A percentile compares a stretch with the other conserved stretches of the same genome.
Evolutionary conservation across 2,113 vertebrate genomes (phyloP).

Genomic region (Limanda limanda): DNA sequence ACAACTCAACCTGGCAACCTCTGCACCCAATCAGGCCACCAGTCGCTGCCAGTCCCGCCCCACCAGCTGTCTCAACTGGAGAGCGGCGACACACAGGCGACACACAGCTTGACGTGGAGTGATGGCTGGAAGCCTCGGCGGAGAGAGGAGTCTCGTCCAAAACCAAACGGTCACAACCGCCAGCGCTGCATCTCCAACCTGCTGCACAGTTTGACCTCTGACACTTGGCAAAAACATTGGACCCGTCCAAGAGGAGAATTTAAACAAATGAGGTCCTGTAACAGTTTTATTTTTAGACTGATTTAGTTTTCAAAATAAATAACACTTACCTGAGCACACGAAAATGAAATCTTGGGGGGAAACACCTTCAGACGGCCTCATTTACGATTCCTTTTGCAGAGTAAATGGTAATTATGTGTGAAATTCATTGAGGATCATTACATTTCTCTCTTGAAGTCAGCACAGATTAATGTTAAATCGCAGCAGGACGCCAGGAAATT

Average conservation of each 20-base stretch:
- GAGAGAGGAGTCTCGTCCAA: slow-evolving; percentile 11
- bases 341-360: not conserved
- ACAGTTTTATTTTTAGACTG: not conserved
- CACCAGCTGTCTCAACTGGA: slow-evolving; percentile 13
- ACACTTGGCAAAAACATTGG: not conserved
- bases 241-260: not conserved
- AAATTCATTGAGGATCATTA: not conserved
- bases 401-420: not conserved
- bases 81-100: slow-evolving; percentile 6
- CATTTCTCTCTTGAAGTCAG: not conserved
- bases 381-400: not conserved
- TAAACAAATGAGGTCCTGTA: not conserved
- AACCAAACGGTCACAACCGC: too few species aligned
- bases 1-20: slow-evolving; percentile 27
- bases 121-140: slow-evolving; percentile 6
- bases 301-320: not conserved
- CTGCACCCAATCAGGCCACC: slow-evolving; percentile 14
- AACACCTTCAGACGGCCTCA: not conserved
- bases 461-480: not conserved
- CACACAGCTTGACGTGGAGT: slow-evolving; percentile 11
- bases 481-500: not conserved
- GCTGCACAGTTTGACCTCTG: slow-evolving; percentile 1
- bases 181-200: not conserved
- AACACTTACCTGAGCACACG: not conserved
- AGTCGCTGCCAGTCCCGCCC: slow-evolving; percentile 1